Evolutionary conservation across 1,140 invertebrate species (phyloP).

Genomic region (Hirudo medicinalis): DNA sequence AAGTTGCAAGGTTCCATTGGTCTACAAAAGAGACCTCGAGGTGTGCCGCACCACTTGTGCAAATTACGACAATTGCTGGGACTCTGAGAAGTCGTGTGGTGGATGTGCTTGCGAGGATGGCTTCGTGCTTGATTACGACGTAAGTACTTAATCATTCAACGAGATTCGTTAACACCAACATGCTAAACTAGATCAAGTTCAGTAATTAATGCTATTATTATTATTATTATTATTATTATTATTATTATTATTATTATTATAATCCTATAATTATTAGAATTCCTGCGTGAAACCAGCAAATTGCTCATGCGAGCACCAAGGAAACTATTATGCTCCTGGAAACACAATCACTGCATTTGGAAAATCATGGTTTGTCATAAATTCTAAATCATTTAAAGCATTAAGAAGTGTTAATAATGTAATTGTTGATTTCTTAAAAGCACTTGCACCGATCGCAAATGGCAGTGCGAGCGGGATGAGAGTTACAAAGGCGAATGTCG

Average conservation of each 20-base stretch:
- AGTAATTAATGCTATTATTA: not conserved
- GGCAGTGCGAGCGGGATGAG: not conserved
- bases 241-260: too few relatives aligned
- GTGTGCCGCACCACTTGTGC: not conserved
- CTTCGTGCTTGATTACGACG: not conserved
- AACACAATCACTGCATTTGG: not conserved
- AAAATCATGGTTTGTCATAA: not conserved
- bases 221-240: not conserved
- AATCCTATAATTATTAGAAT: too few relatives aligned
- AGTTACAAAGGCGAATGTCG: not conserved
- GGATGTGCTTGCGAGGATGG: constrained; percentile 3
- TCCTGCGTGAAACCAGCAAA: not conserved
- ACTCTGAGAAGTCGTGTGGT: not conserved
- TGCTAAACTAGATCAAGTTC: not conserved
- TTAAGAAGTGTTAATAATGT: not conserved
- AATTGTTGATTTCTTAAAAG: not conserved
- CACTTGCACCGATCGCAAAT: not conserved
- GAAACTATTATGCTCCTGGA: not conserved
- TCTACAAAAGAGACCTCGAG: not conserved
- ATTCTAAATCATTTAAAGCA: not conserved
- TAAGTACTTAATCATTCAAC: not conserved
- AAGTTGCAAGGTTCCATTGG: not conserved
- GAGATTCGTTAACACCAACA: not conserved
- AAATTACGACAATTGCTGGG: not conserved
- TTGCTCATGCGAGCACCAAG: constrained; percentile 1